Base-by-base conservation (phyloP, 2,888 invertebrate species). In the Pycnomerus fuliginosus region DNA sequence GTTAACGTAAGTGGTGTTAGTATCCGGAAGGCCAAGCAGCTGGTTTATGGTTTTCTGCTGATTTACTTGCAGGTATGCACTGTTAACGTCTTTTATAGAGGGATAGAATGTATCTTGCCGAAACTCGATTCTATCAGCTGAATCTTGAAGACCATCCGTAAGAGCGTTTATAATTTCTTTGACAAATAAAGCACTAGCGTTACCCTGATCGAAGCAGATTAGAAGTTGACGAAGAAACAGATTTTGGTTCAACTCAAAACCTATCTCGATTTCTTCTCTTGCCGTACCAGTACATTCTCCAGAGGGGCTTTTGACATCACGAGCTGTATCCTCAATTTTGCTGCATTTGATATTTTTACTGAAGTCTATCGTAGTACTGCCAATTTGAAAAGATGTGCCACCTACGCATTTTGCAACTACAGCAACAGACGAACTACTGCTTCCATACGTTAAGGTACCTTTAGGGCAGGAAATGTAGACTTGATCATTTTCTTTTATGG, bases 151-250 rank as follows among this genome's bases (percentile, higher is more conserved):
- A 0, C 76, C 69, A 4, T 71, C 69, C 43, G 80, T 76, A n/a
- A n/a, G 1, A 65, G 65, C 0, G 72, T 61, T 8, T 71, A 72
- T 48, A 80, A 70, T 27, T 74, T 71, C 41, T 74, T 75, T 64
- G 75, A 73, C 0, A 76, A 76, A 52, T 80, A 81, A 4, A 80
- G 55, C 1, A 80, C 75, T 51, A 74, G 75, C 38, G 77, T 65
- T 1, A 72, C 66, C 61, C 23, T 72, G 69, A 61, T 82, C 75
- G 53, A 78, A 80, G 62, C 83, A 83, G 1, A 80, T 71, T 53
- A 70, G 73, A 52, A 76, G 76, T 3, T 73, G 59, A 12, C 72
- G 69, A 48, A 77, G 67, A 62, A 81, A 77, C 4, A 69, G 64
- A 11, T 67, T 65, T 15, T 48, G 45, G 44, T 71, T 64, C 1